Evolutionary conservation across 2,797 vertebrate genomes (phyloP), one percentile per base, ranked within the genome.

Genomic region (Anabas testudineus): DNA sequence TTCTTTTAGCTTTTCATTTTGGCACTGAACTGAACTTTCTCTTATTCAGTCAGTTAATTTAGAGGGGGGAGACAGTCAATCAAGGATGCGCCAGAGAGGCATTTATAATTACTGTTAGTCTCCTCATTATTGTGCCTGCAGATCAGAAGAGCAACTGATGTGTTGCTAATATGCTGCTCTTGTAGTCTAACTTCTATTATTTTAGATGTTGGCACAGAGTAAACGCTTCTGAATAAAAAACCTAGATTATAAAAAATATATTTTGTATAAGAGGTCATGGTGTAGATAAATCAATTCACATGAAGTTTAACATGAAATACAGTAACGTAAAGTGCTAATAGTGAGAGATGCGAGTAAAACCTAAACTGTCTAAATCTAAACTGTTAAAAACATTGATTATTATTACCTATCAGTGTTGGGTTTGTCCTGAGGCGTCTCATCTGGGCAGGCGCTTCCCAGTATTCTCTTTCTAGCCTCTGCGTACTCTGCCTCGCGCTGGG

Each of bases 401-500:
- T 32, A 70, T 90, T 88, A 97, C 97, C 94, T 93, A 62, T 98
- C 97, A 1, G 94, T 90, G 80, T 65, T 91, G 81, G 92, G 87
- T 78, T 96, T 96, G 69, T 98, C 97, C 88, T 98, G 97, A 82
- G 96, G 95, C 56, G 95, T 94, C 76, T 98, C 97, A 69, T 99
- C 98, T 0, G 97, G 96, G 79, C 95, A 97, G 53, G 97, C 97
- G 0, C 98, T 99, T 64, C 98, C 98, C 83, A 99, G 86, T 88
- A 99, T 99, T 78, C 97, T 95, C 86, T 97, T 97, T 69, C 98
- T 91, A 83, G 98, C 98, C 81, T 99, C 98, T 0, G 98, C 97
- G 74, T 99, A 99, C 81, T 99, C 97, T 0, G 97, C 98, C 88
- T 99, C 98, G 5, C 97, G 92, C 93, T 99, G 98, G 0, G 97